Base-by-base conservation (phyloP, 2,888 invertebrate species). In the Chalcosyrphus nemorum region DNA sequence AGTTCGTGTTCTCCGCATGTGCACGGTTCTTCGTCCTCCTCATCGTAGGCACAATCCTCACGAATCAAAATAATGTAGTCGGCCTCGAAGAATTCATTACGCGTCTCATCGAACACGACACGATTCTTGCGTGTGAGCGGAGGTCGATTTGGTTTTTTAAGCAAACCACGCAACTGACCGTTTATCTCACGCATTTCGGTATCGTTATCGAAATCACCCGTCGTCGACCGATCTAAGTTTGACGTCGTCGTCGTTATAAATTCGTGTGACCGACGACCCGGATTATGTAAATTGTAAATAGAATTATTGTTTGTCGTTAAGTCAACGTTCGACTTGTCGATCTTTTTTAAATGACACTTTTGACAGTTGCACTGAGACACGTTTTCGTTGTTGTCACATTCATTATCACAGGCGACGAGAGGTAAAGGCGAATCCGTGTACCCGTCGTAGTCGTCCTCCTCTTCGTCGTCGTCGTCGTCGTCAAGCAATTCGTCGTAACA, bases 1-100 rank as follows among this genome's bases (percentile, higher is more conserved):
- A 94, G 92, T 89, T 94, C 95, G 89, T 94, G 94, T 89, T 94
- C 94, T 86, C 94, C 94, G 88, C 95, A 95, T 88, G 96, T 95
- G 88, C 96, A 96, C 74, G 94, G 94, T 90, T 94, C 95, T 87
- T 94, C 93, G 84, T 94, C 94, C 89, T 96, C 96, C 88, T 96
- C 96, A 76, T 96, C 96, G 89, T 95, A 96, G 88, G 95, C 95
- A 89, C 96, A 96, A 90, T 97, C 97, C 90, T 97, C 97, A 81
- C 97, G 94, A 86, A 97, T 97, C 86, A 97, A 93, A 88, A 97
- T 97, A 89, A 97, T 97, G 89, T 97, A 97, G 92, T 97, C 97
- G 63, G 97, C 97, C 88, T 97, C 97, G 91, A 97, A 97, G 92
- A 97, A 97, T 91, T 97, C 96, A 92, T 97, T 97, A 66, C 96